phyloP scores from a whole-genome alignment of 2,113 vertebrate species.

The Nerophis ophidion region DNA sequence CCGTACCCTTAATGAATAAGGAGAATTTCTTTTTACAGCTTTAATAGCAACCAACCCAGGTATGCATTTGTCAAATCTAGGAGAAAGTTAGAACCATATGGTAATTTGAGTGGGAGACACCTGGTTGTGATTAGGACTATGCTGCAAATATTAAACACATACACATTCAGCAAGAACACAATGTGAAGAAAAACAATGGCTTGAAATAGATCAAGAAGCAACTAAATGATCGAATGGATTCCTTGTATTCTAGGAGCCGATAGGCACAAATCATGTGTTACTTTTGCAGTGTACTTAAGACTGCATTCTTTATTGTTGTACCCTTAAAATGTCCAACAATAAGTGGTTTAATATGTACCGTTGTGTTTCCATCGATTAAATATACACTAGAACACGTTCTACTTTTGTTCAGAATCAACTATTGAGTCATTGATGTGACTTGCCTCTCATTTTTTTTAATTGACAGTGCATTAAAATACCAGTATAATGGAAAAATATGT shows the following conservation, averaged over 20 bases:
- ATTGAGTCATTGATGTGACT: too few species aligned
- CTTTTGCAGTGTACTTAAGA: too few species aligned
- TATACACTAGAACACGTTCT: too few species aligned
- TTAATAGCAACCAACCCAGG: conserved; percentile 62
- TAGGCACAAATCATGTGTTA: conserved; percentile 11
- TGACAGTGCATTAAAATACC: too few species aligned
- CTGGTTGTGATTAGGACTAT: conserved; percentile 70
- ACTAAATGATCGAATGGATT: conserved; percentile 30
- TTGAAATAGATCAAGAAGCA: conserved; percentile 38
- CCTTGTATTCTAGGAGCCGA: conserved; percentile 36
- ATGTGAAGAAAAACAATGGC: conserved; percentile 32
- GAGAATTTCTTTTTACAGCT: conserved; percentile 60
- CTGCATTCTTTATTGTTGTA: too few species aligned
- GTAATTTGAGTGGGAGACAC: conserved; percentile 69
- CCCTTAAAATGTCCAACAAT: too few species aligned
- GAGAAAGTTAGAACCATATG: conserved; percentile 77
- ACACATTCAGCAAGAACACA: conserved; percentile 21
- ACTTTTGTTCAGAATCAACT: too few species aligned
- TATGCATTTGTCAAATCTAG: conserved; percentile 70
- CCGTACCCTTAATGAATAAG: conserved; percentile 49
- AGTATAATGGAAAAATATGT: too few species aligned
- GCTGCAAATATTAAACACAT: conserved; percentile 56
- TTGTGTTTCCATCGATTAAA: too few species aligned
- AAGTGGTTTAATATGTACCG: too few species aligned
- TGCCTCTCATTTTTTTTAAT: too few species aligned